These are phyloP conservation scores for Chaetoderma sp. DNA, from an alignment of 2,888 invertebrate species.

Conservation along the genomic window DNA sequence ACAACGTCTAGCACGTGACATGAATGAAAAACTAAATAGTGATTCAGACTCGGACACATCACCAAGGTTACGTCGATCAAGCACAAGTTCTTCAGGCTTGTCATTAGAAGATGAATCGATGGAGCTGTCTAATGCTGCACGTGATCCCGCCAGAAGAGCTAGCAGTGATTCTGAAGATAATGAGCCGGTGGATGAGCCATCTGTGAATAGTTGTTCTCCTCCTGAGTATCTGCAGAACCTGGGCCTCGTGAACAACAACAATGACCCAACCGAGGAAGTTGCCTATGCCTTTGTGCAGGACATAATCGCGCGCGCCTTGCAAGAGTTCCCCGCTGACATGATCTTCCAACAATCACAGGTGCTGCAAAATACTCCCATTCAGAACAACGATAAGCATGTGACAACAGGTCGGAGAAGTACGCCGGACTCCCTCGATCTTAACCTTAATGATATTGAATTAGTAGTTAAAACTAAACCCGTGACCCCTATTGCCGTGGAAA, in stretches of 20 bases:
- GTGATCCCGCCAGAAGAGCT: background rate
- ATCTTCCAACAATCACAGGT: no score
- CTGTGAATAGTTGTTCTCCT: no score
- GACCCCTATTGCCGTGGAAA: constrained; percentile 57
- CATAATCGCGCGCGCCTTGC: constrained; percentile 54
- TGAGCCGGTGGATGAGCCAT: constrained; percentile 5
- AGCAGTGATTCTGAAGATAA: constrained; percentile 14
- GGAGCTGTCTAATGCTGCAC: background rate
- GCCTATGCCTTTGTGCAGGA: constrained; percentile 49
- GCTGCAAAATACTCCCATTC: background rate
- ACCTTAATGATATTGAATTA: no score
- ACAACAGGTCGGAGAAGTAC: background rate
- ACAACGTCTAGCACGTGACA: no score
- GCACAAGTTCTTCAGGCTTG: background rate
- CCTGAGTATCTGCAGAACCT: no score
- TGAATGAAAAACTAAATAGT: no score
- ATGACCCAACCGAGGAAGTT: constrained; percentile 41
- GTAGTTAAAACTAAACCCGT: no score
- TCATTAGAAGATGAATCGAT: background rate
- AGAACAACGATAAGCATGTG: background rate
- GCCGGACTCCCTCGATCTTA: no score
- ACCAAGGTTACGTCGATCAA: no score
- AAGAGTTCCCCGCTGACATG: constrained; percentile 41
- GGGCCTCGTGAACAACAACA: constrained; percentile 4
- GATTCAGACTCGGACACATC: no score